Evolutionary conservation across 2,113 vertebrate genomes (phyloP), one percentile per base, ranked within the genome.

Genomic region (Piaya cayana): DNA sequence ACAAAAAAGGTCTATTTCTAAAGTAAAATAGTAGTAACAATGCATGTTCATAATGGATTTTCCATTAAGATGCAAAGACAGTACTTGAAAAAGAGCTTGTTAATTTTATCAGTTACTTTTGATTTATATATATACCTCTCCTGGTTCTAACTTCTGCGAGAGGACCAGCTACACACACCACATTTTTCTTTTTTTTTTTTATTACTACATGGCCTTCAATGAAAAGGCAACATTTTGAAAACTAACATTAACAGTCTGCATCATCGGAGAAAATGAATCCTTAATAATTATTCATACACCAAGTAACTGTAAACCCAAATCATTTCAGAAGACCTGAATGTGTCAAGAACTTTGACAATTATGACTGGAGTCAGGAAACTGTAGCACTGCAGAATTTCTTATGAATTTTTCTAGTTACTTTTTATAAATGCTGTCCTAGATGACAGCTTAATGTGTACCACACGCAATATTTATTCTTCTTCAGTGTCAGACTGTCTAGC

Each of bases 391-490:
- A 98, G 98, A 99, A 98, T 98, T 98, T 98, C 98, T 98, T 98
- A 98, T 98, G 98, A 98, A 99, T 99, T 99, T 99, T 98, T 98
- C 98, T 98, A 98, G 98, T 98, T 98, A 98, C 98, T 98, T 98
- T 98, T 98, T 98, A 98, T 98, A 98, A 98, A 98, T 96, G 98
- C 98, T 98, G 98, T 98, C 98, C 98, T 98, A 98, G 98, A 98
- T 99, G 99, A 99, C 99, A 99, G 99, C 99, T 99, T 99, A 99
- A 99, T 99, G 99, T 99, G 99, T 99, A 99, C 99, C 99, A 99
- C 99, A 99, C 99, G 99, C 99, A 99, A 99, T 99, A 99, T 99
- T 99, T 99, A 99, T 99, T 99, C 99, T 99, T 99, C 98, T 99
- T 99, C 98, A 99, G 99, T 99, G 99, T 99, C 99, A 99, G 99